Base-by-base conservation (phyloP, 2,113 vertebrate species). In the Agelaius phoeniceus region DNA sequence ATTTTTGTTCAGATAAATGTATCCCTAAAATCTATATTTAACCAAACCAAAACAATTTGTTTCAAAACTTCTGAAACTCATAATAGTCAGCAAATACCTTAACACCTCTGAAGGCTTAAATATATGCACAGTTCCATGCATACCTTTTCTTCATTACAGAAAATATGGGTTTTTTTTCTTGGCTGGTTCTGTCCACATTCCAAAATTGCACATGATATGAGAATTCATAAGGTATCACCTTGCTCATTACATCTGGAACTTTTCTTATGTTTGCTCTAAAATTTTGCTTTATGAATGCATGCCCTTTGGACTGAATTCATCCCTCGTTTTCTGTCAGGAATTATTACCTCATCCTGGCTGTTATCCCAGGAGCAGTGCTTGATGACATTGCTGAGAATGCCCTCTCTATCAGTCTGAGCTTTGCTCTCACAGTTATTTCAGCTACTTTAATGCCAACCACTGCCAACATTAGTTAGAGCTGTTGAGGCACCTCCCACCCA, bases 231-330 rank as follows among this genome's bases (percentile, higher is more conserved):
- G 61, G 46, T 83, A 92, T 92, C 51, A 80, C 58, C 59, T 92
- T 90, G 27, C 26, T 80, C 33, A 66, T 69, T 85, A 65, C 12
- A 61, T 57, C 46, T 66, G 51, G 74, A 77, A 77, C 21, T 67
- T 71, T 81, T 73, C 33, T 28, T 68, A n/a, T 35, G 7, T 21
- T 48, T 71, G 16, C 68, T 81, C 4, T 3, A 28, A 95, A 81
- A 33, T 85, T 87, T 87, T 93, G 41, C 71, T 94, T 92, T 95
- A 90, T 90, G 92, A 88, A 96, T 87, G 74, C 89, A 94, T 58
- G 46, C 39, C 72, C 54, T 94, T 88, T 88, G 79, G 92, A 80
- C 33, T 39, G 55, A 77, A 93, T 84, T 88, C 4, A 48, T 73
- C 14, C 20, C 18, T 28, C 0, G 0, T 23, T 86, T 92, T 88